These are phyloP conservation scores for Greenwoodochromis staneri DNA, from an alignment of 2,113 vertebrate species.

Conservation along the genomic window DNA sequence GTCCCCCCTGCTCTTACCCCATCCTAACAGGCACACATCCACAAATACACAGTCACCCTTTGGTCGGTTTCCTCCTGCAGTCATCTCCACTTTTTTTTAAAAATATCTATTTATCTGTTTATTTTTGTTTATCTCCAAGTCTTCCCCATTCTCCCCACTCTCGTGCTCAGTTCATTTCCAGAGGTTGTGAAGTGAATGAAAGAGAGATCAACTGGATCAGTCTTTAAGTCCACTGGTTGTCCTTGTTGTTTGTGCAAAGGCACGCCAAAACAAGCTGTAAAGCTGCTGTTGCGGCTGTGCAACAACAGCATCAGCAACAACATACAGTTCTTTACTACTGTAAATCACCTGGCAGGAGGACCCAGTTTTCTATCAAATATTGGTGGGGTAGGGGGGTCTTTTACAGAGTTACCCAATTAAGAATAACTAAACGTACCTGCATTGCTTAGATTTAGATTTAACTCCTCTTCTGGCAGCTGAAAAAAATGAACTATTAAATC, in stretches of 20 bases:
- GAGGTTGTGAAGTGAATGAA: slow-evolving; percentile 46
- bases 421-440: neutral
- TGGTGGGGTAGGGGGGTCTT: neutral
- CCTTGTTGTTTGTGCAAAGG: neutral
- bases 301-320: neutral
- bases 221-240: neutral
- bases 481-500: neutral
- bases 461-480: neutral
- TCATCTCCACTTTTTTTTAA: neutral
- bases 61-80: neutral
- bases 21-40: neutral
- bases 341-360: neutral
- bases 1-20: neutral
- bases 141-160: neutral
- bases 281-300: neutral
- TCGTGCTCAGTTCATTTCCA: slow-evolving; percentile 33
- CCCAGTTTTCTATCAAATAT: neutral
- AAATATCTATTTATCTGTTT: neutral
- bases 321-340: neutral
- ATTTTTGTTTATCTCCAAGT: neutral
- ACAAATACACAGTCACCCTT: neutral
- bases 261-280: neutral
- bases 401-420: neutral
- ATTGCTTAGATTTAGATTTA: neutral
- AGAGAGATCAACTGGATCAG: slow-evolving; percentile 20